Conservation (phyloP, 1,140 invertebrate species). For the Tetragnatha versicolor region DNA sequence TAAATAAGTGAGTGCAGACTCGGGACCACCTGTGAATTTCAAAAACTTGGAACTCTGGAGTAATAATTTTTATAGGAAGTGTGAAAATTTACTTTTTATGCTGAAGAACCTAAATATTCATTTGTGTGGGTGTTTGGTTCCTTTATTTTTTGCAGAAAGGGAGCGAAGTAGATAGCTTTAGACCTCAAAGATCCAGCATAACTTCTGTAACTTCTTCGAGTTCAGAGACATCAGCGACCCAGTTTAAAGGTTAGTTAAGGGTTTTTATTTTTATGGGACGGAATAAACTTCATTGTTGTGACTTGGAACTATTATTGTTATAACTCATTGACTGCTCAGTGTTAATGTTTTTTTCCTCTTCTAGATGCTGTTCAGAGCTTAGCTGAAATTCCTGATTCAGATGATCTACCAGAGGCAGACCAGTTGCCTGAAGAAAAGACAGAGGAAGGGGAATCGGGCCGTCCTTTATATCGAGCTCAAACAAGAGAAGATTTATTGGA, state of each 20-base stretch:
- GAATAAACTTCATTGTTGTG: background rate
- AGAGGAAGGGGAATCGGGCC: constrained; percentile 9
- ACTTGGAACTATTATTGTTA: background rate
- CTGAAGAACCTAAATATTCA: too few relatives aligned
- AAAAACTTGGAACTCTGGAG: constrained; percentile 1
- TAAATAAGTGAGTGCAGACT: too few relatives aligned
- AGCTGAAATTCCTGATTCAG: constrained; percentile 50
- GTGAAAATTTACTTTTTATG: too few relatives aligned
- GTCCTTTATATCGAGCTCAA: constrained; percentile 29
- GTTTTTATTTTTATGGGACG: background rate
- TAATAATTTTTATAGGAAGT: too few relatives aligned
- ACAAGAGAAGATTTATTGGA: constrained; percentile 48
- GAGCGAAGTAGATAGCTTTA: constrained; percentile 52
- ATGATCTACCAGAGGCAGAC: constrained; percentile 44
- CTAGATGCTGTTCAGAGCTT: constrained; percentile 53
- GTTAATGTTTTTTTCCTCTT: background rate
- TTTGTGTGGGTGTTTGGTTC: background rate
- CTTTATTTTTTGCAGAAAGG: constrained; percentile 45
- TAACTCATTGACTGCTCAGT: background rate
- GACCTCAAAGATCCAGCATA: constrained; percentile 56
- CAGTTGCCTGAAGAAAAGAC: constrained; percentile 23
- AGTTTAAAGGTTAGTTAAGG: constrained; percentile 50
- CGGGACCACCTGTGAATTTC: too few relatives aligned
- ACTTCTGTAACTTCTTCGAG: constrained; percentile 48
- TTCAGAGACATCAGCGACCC: constrained; percentile 52